Base-by-base conservation (phyloP, 2,888 invertebrate genomes). In the Drosophila histrio region DNA sequence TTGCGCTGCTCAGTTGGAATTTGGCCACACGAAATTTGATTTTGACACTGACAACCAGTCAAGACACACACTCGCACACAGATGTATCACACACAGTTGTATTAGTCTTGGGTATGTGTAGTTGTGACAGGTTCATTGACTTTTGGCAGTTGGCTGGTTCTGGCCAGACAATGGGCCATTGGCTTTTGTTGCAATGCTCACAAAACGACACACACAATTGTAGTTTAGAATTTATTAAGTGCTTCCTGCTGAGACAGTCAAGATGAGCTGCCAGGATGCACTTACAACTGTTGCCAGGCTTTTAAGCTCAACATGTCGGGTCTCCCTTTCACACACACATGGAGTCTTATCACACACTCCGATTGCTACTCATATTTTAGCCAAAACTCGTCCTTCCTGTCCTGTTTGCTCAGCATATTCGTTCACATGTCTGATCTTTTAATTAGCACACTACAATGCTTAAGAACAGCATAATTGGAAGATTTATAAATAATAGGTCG, bases 211-310 rank as follows among this genome's bases (percentile, higher is more conserved):
- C 41, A 46, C 34, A 75, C 72, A 71, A 85, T 87, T 87, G 77
- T 53, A 49, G 81, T 62, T 80, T 79, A 59, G 87, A 69, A 87
- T 81, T 87, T 82, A 82, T 82, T 84, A 82, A 82, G 87, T 81
- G 81, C 85, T 85, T 87, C 87, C 85, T 81, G 69, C 59, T 64
- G 60, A 66, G 79, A 56, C 69, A 72, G 68, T 56, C 60, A 60
- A 78, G 66, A 63, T 67, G 69, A 53, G 56, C 50, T 47, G 62
- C 56, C 74, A 66, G 66, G 47, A 76, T 77, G 80, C 77, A 84
- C 79, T 72, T 58, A 59, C 22, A 67, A 61, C 58, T 60, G 62
- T 66, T 66, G 52, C 38, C 32, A 66, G 49, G 72, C 77, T 77
- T 58, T 66, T 59, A 74, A 34, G 56, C 50, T 36, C 26, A 58